phyloP scores from a whole-genome alignment of 2,113 vertebrate species.

The Callionymus lyra region DNA sequence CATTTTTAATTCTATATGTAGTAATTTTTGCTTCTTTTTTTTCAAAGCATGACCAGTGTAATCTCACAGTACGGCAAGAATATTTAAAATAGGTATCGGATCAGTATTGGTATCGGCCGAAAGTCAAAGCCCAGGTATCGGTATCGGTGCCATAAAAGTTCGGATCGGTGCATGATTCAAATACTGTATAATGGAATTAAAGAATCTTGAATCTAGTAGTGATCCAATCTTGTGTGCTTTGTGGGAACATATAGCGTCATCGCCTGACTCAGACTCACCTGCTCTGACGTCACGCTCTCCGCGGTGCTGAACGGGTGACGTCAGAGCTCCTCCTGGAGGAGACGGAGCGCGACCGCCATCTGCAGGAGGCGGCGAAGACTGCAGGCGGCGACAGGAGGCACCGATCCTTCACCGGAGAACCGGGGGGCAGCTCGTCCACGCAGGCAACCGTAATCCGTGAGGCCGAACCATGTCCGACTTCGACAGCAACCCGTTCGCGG shows the following conservation, averaged over 20 bases:
- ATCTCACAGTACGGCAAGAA: too few relatives aligned
- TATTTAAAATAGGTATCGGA: too few relatives aligned
- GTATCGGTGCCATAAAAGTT: too few relatives aligned
- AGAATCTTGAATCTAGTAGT: too few relatives aligned
- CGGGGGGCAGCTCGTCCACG: constrained; percentile 23
- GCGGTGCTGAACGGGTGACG: constrained; percentile 35
- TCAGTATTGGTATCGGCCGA: too few relatives aligned
- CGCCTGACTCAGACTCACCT: too few relatives aligned
- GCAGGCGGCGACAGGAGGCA: constrained; percentile 29
- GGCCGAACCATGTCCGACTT: constrained; percentile 83
- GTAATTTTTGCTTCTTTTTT: too few relatives aligned
- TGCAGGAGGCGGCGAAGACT: constrained; percentile 42
- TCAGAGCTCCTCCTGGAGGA: constrained; percentile 3
- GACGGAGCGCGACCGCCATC: constrained; percentile 44
- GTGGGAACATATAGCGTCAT: neutral
- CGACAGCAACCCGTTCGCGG: constrained; percentile 94
- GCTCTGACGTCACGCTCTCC: constrained; percentile 34
- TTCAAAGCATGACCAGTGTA: too few relatives aligned
- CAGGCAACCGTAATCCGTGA: constrained; percentile 17
- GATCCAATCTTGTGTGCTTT: neutral
- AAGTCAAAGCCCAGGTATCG: too few relatives aligned
- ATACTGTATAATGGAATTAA: too few relatives aligned
- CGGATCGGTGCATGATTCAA: too few relatives aligned
- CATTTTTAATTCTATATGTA: too few relatives aligned
- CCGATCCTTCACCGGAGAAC: constrained; percentile 19